Evolutionary conservation across 1,140 invertebrate genomes (phyloP).

Genomic region (Nebria ingens): DNA sequence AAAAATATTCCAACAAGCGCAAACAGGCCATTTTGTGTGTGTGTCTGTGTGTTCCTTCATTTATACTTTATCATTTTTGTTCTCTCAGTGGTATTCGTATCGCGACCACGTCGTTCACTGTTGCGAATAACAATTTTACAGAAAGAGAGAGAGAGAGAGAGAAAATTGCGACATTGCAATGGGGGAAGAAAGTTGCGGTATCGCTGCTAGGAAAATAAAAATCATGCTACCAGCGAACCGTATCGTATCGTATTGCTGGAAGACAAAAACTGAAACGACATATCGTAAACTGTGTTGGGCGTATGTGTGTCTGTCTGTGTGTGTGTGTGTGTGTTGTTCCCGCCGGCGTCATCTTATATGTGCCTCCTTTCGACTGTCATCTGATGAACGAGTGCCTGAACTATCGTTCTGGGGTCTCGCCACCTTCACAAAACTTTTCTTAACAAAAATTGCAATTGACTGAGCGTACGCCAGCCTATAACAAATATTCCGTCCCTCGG

Average conservation of each 20-base stretch:
- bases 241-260: not conserved
- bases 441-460: no score
- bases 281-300: slow-evolving; percentile 1
- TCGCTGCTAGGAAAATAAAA: not conserved
- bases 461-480: no score
- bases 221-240: not conserved
- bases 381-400: slow-evolving; percentile 1
- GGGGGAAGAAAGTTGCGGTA: not conserved
- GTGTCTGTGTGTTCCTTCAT: not conserved
- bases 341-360: not conserved
- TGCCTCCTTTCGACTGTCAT: not conserved
- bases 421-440: no score
- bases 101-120: no score
- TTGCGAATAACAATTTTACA: not conserved
- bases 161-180: not conserved
- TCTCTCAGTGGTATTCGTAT: not conserved
- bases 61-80: not conserved
- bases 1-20: no score
- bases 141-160: no score
- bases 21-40: no score
- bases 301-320: no score
- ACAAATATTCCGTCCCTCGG: no score
- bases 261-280: slow-evolving; percentile 2
- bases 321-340: no score
- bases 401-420: no score